Percentiles rank a stretch among this genome's conserved stretches.
Conservation (phyloP, 2,888 invertebrate genomes). For the Lithophane ornitopus region DNA sequence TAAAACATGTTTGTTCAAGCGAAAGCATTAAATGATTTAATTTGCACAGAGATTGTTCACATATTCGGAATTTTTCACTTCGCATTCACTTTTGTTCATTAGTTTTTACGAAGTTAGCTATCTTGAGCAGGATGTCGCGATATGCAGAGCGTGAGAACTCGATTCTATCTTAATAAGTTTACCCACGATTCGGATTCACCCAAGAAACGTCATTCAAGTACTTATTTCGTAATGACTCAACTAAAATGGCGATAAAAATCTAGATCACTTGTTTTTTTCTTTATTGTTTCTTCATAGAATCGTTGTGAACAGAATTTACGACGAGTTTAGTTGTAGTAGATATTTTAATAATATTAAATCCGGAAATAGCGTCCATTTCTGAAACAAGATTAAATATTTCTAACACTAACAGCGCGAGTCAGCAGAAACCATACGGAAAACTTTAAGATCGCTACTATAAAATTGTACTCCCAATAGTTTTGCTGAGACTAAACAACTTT, state of each 20-base stretch:
- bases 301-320: conserved; percentile 27
- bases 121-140: conserved; percentile 66
- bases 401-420: conserved; percentile 1
- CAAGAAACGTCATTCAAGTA: conserved; percentile 60
- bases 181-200: conserved; percentile 69
- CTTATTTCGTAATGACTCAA: conserved; percentile 60
- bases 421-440: conserved; percentile 23
- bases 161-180: conserved; percentile 70
- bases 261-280: conserved; percentile 29
- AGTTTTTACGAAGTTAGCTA: conserved; percentile 60
- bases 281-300: conserved; percentile 46
- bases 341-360: neutral
- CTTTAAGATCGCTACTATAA: conserved; percentile 37
- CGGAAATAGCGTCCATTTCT: conserved; percentile 1
- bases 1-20: conserved; percentile 34
- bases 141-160: conserved; percentile 67
- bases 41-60: conserved; percentile 34
- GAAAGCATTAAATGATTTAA: conserved; percentile 44
- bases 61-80: conserved; percentile 41
- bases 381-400: conserved; percentile 32
- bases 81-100: conserved; percentile 53
- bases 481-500: conserved; percentile 60
- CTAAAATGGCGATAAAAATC: conserved; percentile 47
- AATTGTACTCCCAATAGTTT: conserved; percentile 57
- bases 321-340: neutral